phyloP scores from a whole-genome alignment of 2,888 invertebrate genomes.

The Adela reaumurella region DNA sequence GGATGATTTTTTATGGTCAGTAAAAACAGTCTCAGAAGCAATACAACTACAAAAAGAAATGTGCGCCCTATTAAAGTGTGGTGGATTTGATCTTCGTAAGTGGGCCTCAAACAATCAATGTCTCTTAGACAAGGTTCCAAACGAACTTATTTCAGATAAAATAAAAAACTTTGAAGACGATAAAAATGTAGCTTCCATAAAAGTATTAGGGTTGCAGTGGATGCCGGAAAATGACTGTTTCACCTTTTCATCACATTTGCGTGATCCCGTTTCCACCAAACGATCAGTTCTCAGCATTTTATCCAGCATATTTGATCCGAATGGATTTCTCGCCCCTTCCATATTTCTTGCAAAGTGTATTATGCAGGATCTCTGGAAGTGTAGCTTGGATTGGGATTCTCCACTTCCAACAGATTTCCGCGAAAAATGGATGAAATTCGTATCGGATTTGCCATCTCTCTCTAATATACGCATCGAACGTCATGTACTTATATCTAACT shows the following conservation, averaged over 20 bases:
- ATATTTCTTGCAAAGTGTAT: constrained; percentile 7
- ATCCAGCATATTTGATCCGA: constrained; percentile 9
- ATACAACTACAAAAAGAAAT: constrained; percentile 9
- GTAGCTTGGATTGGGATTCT: constrained; percentile 6
- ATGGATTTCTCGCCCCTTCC: constrained; percentile 8
- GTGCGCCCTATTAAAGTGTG: constrained; percentile 10
- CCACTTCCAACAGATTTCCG: constrained; percentile 1
- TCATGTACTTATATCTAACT: neutral
- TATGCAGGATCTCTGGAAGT: constrained; percentile 8
- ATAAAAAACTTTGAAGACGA: constrained; percentile 5
- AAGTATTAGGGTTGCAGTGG: constrained; percentile 12
- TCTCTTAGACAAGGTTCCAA: constrained; percentile 1
- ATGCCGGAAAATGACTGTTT: constrained; percentile 7
- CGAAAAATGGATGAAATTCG: constrained; percentile 3
- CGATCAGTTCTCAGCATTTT: constrained; percentile 4
- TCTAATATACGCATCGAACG: constrained; percentile 1
- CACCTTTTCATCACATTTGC: neutral
- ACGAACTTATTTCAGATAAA: constrained; percentile 4
- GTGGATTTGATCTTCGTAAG: constrained; percentile 15
- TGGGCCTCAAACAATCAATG: constrained; percentile 6
- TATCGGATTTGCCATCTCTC: neutral
- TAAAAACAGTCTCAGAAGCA: constrained; percentile 2
- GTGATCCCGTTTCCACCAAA: constrained; percentile 3
- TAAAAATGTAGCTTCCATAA: constrained; percentile 7
- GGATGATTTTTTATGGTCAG: constrained; percentile 8